Percentiles rank a stretch among this genome's conserved stretches.
phyloP scores from a whole-genome alignment of 2,888 invertebrate species.

The Epinotia bilunana region DNA sequence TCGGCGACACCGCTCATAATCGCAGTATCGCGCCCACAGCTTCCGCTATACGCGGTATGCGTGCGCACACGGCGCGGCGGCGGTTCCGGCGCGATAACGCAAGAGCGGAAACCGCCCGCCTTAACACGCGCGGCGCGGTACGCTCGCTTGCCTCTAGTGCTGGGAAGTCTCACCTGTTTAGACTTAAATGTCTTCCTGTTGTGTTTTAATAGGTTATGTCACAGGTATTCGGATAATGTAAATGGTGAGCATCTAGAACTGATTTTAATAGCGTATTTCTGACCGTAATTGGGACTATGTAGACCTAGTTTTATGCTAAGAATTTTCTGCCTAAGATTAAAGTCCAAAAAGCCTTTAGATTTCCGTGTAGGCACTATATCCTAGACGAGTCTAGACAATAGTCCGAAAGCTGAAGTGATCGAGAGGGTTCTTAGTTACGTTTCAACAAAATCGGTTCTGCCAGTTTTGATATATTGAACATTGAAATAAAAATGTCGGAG shows the following conservation, averaged over 20 bases:
- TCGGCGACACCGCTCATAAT: background rate
- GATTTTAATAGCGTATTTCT: background rate
- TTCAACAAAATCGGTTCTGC: too few relatives aligned
- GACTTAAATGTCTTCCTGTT: background rate
- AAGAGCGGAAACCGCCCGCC: constrained; percentile 18
- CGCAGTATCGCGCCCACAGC: background rate
- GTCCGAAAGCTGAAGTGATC: too few relatives aligned
- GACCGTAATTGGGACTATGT: background rate
- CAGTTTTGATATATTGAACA: too few relatives aligned
- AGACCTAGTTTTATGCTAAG: too few relatives aligned
- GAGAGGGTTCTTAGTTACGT: too few relatives aligned
- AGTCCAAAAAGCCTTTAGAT: too few relatives aligned
- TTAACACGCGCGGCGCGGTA: constrained; percentile 3
- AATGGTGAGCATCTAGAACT: background rate
- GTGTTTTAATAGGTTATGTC: background rate
- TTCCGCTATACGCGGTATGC: background rate
- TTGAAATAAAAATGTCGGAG: too few relatives aligned
- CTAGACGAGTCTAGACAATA: background rate
- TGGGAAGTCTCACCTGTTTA: background rate
- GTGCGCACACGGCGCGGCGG: background rate
- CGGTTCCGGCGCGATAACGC: constrained; percentile 20
- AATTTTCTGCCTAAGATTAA: too few relatives aligned
- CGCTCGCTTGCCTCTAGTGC: background rate
- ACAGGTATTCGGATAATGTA: background rate
- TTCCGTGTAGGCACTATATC: too few relatives aligned